Evolutionary conservation across 1,140 invertebrate genomes (phyloP).

Genomic region (Anoplophora glabripennis): DNA sequence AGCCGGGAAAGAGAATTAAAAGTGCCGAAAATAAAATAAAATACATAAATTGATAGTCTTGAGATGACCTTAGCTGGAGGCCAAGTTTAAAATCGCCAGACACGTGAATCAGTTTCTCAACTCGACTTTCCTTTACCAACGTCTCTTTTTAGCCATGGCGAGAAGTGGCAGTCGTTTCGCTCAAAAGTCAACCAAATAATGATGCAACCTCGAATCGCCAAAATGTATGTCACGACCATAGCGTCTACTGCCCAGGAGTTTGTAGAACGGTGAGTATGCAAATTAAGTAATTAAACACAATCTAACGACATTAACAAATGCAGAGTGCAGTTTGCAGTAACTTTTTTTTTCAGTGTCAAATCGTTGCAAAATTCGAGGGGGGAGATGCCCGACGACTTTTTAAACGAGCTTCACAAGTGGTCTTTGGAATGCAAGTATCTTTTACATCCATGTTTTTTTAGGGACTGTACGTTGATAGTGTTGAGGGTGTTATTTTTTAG

Average conservation of each 20-base stretch:
- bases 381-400: constrained; percentile 69
- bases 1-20: too few species aligned
- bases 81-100: too few species aligned
- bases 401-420: constrained; percentile 74
- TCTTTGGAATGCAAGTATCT: constrained; percentile 72
- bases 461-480: neutral
- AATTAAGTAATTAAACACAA: neutral
- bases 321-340: neutral
- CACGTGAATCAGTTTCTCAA: too few species aligned
- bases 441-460: neutral
- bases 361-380: constrained; percentile 59
- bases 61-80: too few species aligned
- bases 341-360: constrained; percentile 54
- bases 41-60: too few species aligned
- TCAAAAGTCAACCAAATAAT: constrained; percentile 78
- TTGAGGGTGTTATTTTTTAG: constrained; percentile 50
- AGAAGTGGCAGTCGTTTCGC: constrained; percentile 75
- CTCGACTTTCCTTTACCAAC: neutral
- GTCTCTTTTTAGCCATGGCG: constrained; percentile 66
- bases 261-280: constrained; percentile 60
- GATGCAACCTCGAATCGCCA: constrained; percentile 71
- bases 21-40: too few species aligned
- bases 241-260: constrained; percentile 73
- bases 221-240: constrained; percentile 73
- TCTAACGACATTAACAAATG: neutral